Conservation (phyloP, 2,113 vertebrate species). For the Colistium nudipinnis region DNA sequence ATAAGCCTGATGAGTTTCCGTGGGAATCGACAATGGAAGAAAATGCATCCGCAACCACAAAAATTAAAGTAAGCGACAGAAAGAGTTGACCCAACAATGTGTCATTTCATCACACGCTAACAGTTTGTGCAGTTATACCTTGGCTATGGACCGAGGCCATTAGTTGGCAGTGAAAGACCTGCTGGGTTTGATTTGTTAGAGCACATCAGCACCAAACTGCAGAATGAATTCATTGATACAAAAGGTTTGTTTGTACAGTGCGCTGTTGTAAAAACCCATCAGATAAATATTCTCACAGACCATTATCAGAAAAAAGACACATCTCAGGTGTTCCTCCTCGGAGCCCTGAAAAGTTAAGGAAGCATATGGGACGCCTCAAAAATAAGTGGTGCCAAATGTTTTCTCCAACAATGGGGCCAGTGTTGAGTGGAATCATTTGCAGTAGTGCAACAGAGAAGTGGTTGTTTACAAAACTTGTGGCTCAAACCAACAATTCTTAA, state of each 20-base stretch:
- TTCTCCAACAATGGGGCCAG: slow-evolving; percentile 75
- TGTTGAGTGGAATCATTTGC: slow-evolving; percentile 64
- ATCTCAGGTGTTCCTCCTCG: slow-evolving; percentile 48
- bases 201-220: not conserved
- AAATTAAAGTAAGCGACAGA: slow-evolving; percentile 12
- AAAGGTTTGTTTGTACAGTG: slow-evolving; percentile 4
- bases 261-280: slow-evolving; percentile 18
- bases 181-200: slow-evolving; percentile 27
- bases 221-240: slow-evolving; percentile 6
- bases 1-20: not conserved
- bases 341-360: slow-evolving; percentile 33
- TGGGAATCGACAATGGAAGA: not conserved
- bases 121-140: slow-evolving; percentile 1
- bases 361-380: slow-evolving; percentile 60
- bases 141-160: slow-evolving; percentile 12
- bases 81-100: slow-evolving; percentile 2
- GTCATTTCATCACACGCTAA: slow-evolving; percentile 3
- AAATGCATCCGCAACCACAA: slow-evolving; percentile 16
- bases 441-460: slow-evolving; percentile 19
- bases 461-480: slow-evolving; percentile 32
- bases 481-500: slow-evolving; percentile 35
- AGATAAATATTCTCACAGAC: slow-evolving; percentile 33
- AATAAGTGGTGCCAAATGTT: slow-evolving; percentile 81
- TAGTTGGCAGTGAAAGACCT: slow-evolving; percentile 9
- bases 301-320: slow-evolving; percentile 55